Evolutionary conservation across 1,140 invertebrate genomes (phyloP).

Genomic region (Maniola jurtina): DNA sequence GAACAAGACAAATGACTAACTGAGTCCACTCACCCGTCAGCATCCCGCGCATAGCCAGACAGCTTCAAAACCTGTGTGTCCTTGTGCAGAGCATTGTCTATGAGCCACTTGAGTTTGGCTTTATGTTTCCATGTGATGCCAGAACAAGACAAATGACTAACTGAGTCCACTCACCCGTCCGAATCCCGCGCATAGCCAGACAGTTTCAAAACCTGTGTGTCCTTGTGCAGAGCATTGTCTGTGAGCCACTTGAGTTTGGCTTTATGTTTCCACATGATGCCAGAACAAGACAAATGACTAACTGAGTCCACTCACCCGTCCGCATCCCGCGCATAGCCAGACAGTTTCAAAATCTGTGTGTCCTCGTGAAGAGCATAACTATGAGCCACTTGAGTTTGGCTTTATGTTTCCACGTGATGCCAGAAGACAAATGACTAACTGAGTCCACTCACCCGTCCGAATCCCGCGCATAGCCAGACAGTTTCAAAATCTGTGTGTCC

Average conservation of each 20-base stretch:
- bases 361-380: conserved; percentile 35
- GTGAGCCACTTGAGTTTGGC: conserved; percentile 47
- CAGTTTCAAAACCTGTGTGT: conserved; percentile 44
- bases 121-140: conserved; percentile 49
- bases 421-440: too few species aligned
- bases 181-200: conserved; percentile 43
- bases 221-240: conserved; percentile 37
- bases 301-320: conserved; percentile 34
- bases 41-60: conserved; percentile 41
- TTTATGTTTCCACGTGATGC: too few species aligned
- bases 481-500: conserved; percentile 41
- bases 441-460: conserved; percentile 35
- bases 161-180: conserved; percentile 33
- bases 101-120: conserved; percentile 44
- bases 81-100: conserved; percentile 40
- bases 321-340: conserved; percentile 43
- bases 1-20: too few species aligned
- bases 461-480: conserved; percentile 46
- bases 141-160: too few species aligned
- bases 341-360: conserved; percentile 42
- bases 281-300: too few species aligned
- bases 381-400: conserved; percentile 47
- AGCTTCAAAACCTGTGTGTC: conserved; percentile 46
- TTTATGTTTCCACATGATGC: too few species aligned
- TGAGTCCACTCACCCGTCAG: conserved; percentile 43